Evolutionary conservation across 1,140 invertebrate genomes (phyloP).

Genomic region (Zophobas atratus): DNA sequence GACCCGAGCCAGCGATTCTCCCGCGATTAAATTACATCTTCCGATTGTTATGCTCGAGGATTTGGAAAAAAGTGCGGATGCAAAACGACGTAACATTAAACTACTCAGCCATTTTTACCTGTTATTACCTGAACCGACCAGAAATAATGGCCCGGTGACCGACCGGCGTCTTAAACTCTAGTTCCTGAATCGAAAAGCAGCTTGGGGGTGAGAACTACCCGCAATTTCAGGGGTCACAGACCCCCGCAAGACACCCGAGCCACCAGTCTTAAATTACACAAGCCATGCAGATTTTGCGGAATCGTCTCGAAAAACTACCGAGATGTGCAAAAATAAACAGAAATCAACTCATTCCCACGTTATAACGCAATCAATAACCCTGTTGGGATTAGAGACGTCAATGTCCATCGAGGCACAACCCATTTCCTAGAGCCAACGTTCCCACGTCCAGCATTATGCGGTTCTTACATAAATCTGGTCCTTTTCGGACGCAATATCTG

Average conservation of each 20-base stretch:
- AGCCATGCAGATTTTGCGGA: not conserved
- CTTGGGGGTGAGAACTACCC: constrained; percentile 35
- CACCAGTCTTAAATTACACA: constrained; percentile 21
- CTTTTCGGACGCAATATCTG: constrained; percentile 9
- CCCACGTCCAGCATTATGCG: constrained; percentile 17
- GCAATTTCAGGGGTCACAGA: constrained; percentile 29
- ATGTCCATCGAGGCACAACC: constrained; percentile 24
- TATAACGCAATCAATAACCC: constrained; percentile 19
- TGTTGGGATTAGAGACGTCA: constrained; percentile 7
- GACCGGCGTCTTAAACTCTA: constrained; percentile 9
- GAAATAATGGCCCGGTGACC: constrained; percentile 28
- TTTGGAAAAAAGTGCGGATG: constrained; percentile 9
- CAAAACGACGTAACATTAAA: constrained; percentile 40
- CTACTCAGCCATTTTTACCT: constrained; percentile 1
- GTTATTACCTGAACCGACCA: constrained; percentile 15
- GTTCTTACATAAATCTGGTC: constrained; percentile 35
- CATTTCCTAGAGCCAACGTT: constrained; percentile 9
- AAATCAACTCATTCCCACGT: not conserved
- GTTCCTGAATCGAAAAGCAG: constrained; percentile 19
- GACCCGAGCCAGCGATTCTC: too few relatives aligned
- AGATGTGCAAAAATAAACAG: too few relatives aligned
- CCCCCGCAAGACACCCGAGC: constrained; percentile 2
- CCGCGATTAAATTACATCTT: not conserved
- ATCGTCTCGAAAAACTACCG: not conserved
- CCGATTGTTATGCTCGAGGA: not conserved